Evolutionary conservation across 2,797 vertebrate genomes (phyloP), one percentile per base, ranked within the genome.

Genomic region (Pampus argenteus): DNA sequence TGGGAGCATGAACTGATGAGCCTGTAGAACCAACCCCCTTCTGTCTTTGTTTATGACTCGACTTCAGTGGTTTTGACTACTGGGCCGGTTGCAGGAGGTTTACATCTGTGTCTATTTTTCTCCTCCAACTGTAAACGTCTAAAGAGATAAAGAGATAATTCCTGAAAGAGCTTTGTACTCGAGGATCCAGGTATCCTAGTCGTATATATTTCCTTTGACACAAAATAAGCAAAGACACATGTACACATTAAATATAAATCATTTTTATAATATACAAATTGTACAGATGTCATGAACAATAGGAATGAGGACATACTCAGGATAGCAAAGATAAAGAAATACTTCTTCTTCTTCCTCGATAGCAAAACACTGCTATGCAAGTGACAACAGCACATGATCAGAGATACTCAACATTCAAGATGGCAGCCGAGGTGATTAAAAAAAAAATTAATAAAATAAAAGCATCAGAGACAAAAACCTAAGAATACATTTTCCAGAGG

Each of bases 241-340:
- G 81, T 86, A 82, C 86, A 93, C 91, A 92, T 93, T 93, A 95
- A 94, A 95, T 95, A 94, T 95, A 95, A 95, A 95, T 94, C 93
- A 91, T 94, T 95, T 94, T 94, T 95, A 94, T 95, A 93, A 93
- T 94, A 93, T 95, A 95, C 94, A 95, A 94, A 94, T 95, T 95
- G 89, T 95, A 95, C 94, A 95, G 91, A 92, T 92, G 91, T 89
- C 91, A 90, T 90, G 79, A 90, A 89, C 89, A 90, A 83, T 82
- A 90, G 85, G 86, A 88, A 91, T 78, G 81, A 86, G 76, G 78
- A 89, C 89, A 83, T 65, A 88, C 77, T 78, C 57, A 65, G 74
- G 68, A 90, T 81, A 87, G 81, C 79, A 82, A 86, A 90, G 82
- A 90, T 86, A 89, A 79, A 83, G 80, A 86, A 81, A n/a, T n/a